A percentile compares a stretch with the other conserved stretches of the same genome.
Evolutionary conservation across 2,797 vertebrate species (phyloP).

Genomic region (Lophius americanus): DNA sequence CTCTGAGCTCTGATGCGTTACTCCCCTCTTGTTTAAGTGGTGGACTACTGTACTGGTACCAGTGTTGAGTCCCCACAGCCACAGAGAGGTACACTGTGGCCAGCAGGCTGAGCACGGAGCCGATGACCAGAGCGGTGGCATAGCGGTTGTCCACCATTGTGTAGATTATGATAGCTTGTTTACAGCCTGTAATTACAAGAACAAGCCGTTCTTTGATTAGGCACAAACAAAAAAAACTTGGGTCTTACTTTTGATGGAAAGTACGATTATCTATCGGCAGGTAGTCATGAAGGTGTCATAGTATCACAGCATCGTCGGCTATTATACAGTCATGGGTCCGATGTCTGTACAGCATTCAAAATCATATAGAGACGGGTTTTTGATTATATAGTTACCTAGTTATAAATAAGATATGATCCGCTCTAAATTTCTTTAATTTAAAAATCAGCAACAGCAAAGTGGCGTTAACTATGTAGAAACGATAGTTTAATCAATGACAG

Average conservation of each 20-base stretch:
- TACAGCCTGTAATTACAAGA: neutral
- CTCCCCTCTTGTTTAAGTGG: conserved; percentile 67
- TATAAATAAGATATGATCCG: neutral
- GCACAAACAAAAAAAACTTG: neutral
- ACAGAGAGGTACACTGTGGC: conserved; percentile 95
- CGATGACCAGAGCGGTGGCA: conserved; percentile 95
- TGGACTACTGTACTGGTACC: conserved; percentile 92
- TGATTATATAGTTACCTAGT: neutral
- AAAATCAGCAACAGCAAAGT: neutral
- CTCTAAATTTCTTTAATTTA: neutral
- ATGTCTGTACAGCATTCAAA: conserved; percentile 2
- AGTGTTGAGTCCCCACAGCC: conserved; percentile 93
- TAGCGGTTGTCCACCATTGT: conserved; percentile 96
- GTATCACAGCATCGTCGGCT: neutral
- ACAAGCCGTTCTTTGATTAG: neutral
- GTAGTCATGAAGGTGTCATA: neutral
- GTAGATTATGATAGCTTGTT: neutral
- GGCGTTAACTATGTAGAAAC: no score
- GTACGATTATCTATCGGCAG: neutral
- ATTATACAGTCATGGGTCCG: no score
- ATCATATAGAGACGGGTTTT: no score
- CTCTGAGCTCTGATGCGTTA: conserved; percentile 74
- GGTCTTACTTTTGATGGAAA: conserved; percentile 8
- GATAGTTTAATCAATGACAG: neutral
- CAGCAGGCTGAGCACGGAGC: conserved; percentile 94